Conservation (phyloP, 2,797 vertebrate species). For the Ceryle rudis region DNA sequence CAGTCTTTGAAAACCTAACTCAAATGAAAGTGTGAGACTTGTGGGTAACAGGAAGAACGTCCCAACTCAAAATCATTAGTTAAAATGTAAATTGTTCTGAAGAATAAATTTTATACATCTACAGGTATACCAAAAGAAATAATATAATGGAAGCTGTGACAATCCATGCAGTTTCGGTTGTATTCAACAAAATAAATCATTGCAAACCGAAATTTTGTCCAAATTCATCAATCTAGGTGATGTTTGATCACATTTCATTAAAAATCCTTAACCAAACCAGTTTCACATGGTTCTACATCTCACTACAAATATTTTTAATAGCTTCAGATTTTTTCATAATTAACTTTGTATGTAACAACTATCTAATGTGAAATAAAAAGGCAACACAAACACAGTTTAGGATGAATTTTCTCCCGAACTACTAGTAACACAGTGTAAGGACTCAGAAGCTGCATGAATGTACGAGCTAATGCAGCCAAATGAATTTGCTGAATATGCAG, state of each 20-base stretch:
- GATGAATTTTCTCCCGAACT: background rate
- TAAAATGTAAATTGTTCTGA: background rate
- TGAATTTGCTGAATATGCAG: conserved; percentile 32
- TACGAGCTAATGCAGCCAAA: conserved; percentile 24
- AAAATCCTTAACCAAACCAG: background rate
- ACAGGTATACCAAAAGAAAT: background rate
- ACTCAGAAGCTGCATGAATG: background rate
- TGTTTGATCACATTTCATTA: background rate
- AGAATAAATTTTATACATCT: background rate
- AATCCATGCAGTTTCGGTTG: background rate
- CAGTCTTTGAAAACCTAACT: background rate
- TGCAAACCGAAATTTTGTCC: background rate
- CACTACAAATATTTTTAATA: background rate
- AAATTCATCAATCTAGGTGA: background rate
- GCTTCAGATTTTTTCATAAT: background rate
- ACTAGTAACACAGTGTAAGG: background rate
- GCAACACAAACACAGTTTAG: background rate
- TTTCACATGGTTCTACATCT: background rate
- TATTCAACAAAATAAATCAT: background rate
- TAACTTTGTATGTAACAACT: background rate
- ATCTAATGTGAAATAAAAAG: background rate
- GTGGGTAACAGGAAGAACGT: background rate
- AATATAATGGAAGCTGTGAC: background rate
- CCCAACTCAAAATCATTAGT: background rate
- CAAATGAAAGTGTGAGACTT: background rate